Base-by-base conservation (phyloP, 2,888 invertebrate species). In the Apotomis betuletana region DNA sequence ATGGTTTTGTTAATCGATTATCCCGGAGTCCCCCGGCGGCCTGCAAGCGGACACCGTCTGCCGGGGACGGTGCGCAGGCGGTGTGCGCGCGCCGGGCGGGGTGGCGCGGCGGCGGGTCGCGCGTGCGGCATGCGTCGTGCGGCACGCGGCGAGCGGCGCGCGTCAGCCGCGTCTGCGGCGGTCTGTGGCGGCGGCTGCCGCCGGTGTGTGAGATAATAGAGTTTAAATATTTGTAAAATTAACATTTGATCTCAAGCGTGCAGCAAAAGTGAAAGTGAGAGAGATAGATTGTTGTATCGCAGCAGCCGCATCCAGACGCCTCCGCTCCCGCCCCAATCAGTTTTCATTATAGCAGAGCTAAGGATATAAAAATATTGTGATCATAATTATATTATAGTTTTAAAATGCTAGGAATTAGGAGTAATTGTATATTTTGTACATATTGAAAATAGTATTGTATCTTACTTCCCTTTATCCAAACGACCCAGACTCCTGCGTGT, bases 371-470 rank as follows among this genome's bases (percentile, higher is more conserved):
- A 89, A 92, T 92, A 93, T 92, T 93, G 93, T 93, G 93, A 93
- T 93, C 92, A 91, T 92, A 92, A 92, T 91, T 91, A 92, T 92
- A 90, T 87, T 88, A 83, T 91, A 92, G 83, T 90, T 88, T 89
- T 87, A 89, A 90, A 88, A 82, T 87, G 89, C 88, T 92, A 92
- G 91, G 84, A 81, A 83, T 81, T 92, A 89, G 89, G 87, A 80
- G 79, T 92, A 91, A 90, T 85, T 94, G 94, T 94, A 94, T 92
- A 94, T 94, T 93, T 93, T 94, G 93, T 94, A 93, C 90, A 93
- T 94, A 93, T 89, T 93, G 91, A 91, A 89, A 90, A 93, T 93
- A 93, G 92, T 93, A 94, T 93, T 93, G 93, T 93, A 94, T 89
- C 91, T 91, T 91, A 92, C 90, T 91, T 91, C 91, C 92, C 90